phyloP scores from a whole-genome alignment of 2,797 vertebrate species.

The Cottoperca gobio region DNA sequence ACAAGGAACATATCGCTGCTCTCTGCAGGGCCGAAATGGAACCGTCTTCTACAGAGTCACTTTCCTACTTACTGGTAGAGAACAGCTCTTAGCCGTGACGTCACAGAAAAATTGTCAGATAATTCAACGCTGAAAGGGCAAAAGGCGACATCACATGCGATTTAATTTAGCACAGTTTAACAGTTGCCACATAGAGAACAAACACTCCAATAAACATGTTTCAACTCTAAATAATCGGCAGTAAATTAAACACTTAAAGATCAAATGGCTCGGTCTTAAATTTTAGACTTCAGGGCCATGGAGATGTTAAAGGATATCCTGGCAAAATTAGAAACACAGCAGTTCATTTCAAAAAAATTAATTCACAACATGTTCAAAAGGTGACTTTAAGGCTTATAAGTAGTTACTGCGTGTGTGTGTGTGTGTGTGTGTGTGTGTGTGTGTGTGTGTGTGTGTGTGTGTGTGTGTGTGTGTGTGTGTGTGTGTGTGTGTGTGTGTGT shows the following conservation, averaged over 20 bases:
- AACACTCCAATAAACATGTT: neutral
- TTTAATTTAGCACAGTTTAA: slow-evolving; percentile 3
- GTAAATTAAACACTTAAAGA: neutral
- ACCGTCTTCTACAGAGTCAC: slow-evolving; percentile 70
- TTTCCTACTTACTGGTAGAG: slow-evolving; percentile 77
- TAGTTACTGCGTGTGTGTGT: neutral
- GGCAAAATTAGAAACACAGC: neutral
- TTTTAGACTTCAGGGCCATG: neutral
- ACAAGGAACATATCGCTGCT: slow-evolving; percentile 80
- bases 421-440: no score
- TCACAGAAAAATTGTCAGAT: neutral
- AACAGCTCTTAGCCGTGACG: neutral
- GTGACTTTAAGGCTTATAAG: neutral
- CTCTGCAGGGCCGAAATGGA: slow-evolving; percentile 65
- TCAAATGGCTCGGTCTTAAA: neutral
- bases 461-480: no score
- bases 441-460: no score
- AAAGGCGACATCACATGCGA: neutral
- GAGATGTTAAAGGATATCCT: neutral
- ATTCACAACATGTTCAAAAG: neutral
- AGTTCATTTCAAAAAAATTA: neutral
- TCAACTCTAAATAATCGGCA: neutral
- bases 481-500: no score
- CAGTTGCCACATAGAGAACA: neutral
- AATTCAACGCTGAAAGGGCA: neutral